These are phyloP conservation scores for Mimachlamys varia DNA, from an alignment of 2,888 invertebrate species.

Conservation along the genomic window DNA sequence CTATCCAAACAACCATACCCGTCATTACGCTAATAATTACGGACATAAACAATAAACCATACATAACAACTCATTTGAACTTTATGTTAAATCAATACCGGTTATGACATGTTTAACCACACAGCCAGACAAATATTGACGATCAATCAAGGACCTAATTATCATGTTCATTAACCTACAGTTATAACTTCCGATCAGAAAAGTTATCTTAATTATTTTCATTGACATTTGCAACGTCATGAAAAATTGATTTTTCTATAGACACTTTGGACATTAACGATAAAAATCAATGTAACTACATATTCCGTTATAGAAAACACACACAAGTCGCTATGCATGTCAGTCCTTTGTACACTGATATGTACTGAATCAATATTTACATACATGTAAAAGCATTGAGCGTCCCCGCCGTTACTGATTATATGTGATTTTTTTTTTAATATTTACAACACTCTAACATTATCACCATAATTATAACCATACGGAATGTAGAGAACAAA, in stretches of 20 bases:
- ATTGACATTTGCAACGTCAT: conserved; percentile 25
- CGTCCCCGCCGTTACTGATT: background rate
- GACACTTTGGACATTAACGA: background rate
- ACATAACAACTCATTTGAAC: background rate
- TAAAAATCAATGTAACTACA: background rate
- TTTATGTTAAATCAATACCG: background rate
- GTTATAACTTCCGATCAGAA: background rate
- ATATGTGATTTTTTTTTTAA: no score
- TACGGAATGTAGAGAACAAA: no score
- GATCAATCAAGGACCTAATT: background rate
- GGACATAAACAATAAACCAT: background rate
- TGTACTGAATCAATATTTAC: background rate
- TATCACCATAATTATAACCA: no score
- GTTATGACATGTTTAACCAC: background rate
- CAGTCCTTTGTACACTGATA: background rate
- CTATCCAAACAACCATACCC: background rate
- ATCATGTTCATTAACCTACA: background rate
- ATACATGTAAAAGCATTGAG: background rate
- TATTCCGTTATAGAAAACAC: background rate
- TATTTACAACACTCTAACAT: no score
- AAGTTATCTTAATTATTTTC: background rate
- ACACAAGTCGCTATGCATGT: background rate
- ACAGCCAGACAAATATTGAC: background rate
- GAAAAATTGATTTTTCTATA: background rate
- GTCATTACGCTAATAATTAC: background rate